Evolutionary conservation across 2,113 vertebrate species (phyloP), one percentile per base, ranked within the genome.

Genomic region (Gobiocypris rarus): DNA sequence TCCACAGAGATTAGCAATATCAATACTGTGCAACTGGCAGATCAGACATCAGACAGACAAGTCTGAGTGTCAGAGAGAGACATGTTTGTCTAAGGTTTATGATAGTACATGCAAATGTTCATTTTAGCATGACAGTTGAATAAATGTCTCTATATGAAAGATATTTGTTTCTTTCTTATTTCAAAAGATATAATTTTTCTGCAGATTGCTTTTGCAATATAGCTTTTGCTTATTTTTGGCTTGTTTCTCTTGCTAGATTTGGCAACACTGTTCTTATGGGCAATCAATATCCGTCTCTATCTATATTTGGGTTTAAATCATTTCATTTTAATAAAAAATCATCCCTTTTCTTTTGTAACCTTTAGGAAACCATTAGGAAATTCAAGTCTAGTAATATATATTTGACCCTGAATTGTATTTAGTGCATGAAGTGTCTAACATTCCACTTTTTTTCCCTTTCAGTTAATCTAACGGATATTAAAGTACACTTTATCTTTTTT

Each of bases 111-210:
- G 26, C 15, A 22, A 19, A 58, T 79, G 31, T 82, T 83, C n/a
- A 45, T 69, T 70, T 75, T 67, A 85, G 74, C 58, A 83, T 80
- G 74, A 34, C 43, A 71, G 81, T 81, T 86, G 26, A 88, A 83
- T 85, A 86, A 83, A 86, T 69, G 75, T 85, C 28, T 50, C 67
- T n/a, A 28, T 83, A 86, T 75, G 31, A 63, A 83, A 83, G 56
- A 28, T 8, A 31, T 11, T 9, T 13, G 19, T 70, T 75, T 76
- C 31, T 73, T 73, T 38, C 56, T 75, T 58, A 9, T 71, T 50
- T 58, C 9, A 6, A 38, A 38, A 38, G 5, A 59, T 59, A 8
- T 81, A n/a, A 9, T 71, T 59, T 54, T 45, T 24, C 8, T 52
- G 6, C 7, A 70, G 13, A n/a, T 22, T 1, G n/a, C n/a, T n/a